Conservation (phyloP, 2,797 vertebrate species). For the Molossus alvarezi region DNA sequence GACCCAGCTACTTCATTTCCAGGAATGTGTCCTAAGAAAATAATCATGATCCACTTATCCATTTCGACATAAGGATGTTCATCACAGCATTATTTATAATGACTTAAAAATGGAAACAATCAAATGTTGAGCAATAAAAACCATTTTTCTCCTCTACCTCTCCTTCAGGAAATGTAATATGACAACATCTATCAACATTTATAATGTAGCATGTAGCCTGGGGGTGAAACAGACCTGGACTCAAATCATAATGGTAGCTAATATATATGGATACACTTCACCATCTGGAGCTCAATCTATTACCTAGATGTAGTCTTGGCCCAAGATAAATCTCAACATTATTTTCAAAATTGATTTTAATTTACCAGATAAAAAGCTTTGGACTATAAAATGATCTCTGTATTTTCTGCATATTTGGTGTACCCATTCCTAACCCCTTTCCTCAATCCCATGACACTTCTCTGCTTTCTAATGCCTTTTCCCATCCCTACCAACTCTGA, state of each 20-base stretch:
- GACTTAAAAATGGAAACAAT: neutral
- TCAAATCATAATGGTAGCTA: neutral
- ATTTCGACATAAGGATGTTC: neutral
- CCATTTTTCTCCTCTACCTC: neutral
- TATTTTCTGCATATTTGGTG: neutral
- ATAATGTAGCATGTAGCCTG: neutral
- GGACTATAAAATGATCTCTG: neutral
- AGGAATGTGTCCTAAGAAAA: neutral
- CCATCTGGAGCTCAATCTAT: neutral
- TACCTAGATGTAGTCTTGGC: neutral
- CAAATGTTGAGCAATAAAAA: neutral
- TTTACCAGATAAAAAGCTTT: conserved; percentile 1
- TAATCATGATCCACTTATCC: neutral
- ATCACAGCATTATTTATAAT: neutral
- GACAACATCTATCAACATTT: neutral
- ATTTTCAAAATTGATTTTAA: conserved; percentile 52
- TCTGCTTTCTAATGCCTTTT: neutral
- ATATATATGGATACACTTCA: neutral
- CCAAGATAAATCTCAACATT: neutral
- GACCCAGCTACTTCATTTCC: neutral
- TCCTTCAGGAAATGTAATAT: neutral
- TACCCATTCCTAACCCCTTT: neutral
- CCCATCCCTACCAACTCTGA: neutral
- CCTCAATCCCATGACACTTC: too few species aligned
- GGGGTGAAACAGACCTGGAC: neutral